Evolutionary conservation across 2,888 invertebrate species (phyloP).

Genomic region (Digitonthophagus gazella): DNA sequence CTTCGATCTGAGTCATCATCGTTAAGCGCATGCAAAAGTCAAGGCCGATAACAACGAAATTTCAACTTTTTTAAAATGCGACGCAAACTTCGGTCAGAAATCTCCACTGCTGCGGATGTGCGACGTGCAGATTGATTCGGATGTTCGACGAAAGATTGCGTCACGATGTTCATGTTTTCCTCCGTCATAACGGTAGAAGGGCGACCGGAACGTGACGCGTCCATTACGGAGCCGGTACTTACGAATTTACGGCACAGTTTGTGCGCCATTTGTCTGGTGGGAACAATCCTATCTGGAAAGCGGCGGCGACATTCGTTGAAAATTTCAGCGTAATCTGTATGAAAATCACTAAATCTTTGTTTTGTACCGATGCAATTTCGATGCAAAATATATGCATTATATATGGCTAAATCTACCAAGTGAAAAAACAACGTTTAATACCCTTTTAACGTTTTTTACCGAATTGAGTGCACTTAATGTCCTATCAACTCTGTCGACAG

Average conservation of each 20-base stretch:
- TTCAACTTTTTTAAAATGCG: slow-evolving; percentile 7
- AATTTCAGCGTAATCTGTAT: slow-evolving; percentile 1
- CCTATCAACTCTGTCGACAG: no score
- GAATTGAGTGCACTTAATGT: no score
- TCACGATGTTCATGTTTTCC: slow-evolving; percentile 1
- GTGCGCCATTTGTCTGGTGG: slow-evolving; percentile 1
- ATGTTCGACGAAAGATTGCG: background rate
- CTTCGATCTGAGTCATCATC: slow-evolving; percentile 30
- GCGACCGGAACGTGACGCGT: slow-evolving; percentile 1
- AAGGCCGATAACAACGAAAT: slow-evolving; percentile 25
- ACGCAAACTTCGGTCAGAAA: slow-evolving; percentile 3
- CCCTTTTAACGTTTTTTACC: no score
- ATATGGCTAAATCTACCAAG: no score
- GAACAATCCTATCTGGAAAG: background rate
- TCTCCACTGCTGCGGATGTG: background rate
- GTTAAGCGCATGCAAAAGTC: slow-evolving; percentile 28
- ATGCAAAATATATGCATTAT: no score
- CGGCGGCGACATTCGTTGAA: background rate
- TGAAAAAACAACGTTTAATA: no score
- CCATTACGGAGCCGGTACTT: background rate
- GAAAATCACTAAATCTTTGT: no score
- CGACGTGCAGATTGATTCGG: slow-evolving; percentile 7
- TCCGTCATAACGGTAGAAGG: slow-evolving; percentile 5
- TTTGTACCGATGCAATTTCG: no score
- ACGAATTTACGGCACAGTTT: background rate